Conservation (phyloP, 2,113 vertebrate species). For the Brienomyrus brachyistius region DNA sequence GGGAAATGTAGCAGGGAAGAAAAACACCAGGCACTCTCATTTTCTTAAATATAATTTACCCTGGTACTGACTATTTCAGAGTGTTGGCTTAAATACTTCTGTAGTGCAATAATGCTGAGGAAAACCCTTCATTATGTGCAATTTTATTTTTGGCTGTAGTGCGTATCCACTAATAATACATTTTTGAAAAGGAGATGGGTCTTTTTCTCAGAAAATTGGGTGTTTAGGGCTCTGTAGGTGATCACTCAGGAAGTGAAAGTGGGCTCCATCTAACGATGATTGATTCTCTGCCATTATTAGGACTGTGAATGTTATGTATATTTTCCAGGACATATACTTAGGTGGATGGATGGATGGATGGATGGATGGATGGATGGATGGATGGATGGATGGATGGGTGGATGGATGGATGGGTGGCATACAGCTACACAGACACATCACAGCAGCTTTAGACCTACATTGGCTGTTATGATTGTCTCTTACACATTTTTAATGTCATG, state of each 20-base stretch:
- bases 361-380: neutral
- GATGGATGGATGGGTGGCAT: neutral
- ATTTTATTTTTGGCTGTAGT: conserved; percentile 1
- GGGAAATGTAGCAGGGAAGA: neutral
- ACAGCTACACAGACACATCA: neutral
- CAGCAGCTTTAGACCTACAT: neutral
- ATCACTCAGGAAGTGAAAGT: neutral
- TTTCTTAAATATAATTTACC: neutral
- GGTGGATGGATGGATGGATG: neutral
- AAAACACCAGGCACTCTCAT: neutral
- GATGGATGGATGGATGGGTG: neutral
- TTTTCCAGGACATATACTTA: neutral
- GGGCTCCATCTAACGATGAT: neutral
- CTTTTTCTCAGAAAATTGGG: neutral
- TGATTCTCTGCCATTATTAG: neutral
- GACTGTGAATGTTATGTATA: neutral
- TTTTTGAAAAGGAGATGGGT: neutral
- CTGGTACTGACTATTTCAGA: neutral
- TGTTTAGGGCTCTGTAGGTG: neutral
- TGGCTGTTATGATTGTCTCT: neutral
- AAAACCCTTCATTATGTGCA: conserved; percentile 6
- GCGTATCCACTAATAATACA: neutral
- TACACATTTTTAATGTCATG: neutral
- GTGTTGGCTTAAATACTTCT: neutral
- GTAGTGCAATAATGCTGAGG: neutral